Conservation (phyloP, 23 tunicate genomes). For the Styela clava region DNA sequence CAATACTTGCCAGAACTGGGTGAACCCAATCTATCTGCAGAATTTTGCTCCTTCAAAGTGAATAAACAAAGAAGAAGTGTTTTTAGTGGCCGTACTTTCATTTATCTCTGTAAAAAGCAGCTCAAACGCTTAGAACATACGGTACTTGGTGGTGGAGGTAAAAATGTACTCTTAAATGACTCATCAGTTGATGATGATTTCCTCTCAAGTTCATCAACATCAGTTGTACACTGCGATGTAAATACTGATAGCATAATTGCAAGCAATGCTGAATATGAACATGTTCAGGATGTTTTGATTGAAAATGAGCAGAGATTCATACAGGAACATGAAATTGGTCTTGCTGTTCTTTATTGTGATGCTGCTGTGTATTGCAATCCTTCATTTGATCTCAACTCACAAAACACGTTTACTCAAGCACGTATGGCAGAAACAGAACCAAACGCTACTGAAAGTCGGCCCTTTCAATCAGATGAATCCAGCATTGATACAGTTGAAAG, state of each 20-base stretch:
- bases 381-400: constrained; percentile 35
- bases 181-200: neutral
- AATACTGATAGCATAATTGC: neutral
- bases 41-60: constrained; percentile 23
- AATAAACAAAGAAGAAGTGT: constrained; percentile 21
- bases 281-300: constrained; percentile 16
- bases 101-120: constrained; percentile 50
- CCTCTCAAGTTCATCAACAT: neutral
- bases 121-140: constrained; percentile 30
- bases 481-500: too few relatives aligned
- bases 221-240: constrained; percentile 3
- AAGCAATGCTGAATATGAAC: neutral
- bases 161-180: neutral
- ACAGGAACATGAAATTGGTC: constrained; percentile 68
- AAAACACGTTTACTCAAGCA: constrained; percentile 37
- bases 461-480: neutral
- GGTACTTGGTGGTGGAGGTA: constrained; percentile 38
- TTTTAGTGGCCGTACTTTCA: constrained; percentile 43
- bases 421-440: neutral
- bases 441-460: neutral
- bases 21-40: constrained; percentile 46
- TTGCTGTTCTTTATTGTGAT: constrained; percentile 59
- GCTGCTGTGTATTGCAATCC: constrained; percentile 66
- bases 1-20: constrained; percentile 44
- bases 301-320: constrained; percentile 31